phyloP scores from a whole-genome alignment of 1,140 invertebrate genomes.

The Chlorops oryzae region DNA sequence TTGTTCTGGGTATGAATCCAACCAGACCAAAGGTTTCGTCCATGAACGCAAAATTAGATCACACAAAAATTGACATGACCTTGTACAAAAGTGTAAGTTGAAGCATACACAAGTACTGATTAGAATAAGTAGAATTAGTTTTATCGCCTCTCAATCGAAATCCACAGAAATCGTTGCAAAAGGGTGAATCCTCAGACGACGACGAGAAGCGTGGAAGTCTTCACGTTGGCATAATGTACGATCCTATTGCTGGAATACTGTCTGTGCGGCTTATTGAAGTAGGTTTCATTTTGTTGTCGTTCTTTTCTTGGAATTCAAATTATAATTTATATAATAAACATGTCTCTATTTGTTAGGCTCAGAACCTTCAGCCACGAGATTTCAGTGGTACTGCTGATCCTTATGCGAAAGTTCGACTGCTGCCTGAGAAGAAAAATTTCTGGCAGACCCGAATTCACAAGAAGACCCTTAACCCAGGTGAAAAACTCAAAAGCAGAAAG shows the following conservation, averaged over 20 bases:
- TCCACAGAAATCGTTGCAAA: conserved; percentile 36
- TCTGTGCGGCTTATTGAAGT: conserved; percentile 52
- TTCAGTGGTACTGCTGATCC: conserved; percentile 57
- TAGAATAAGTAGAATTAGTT: too few species aligned
- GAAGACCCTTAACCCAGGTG: conserved; percentile 58
- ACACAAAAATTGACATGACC: conserved; percentile 53
- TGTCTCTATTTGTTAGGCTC: conserved; percentile 46
- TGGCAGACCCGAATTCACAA: conserved; percentile 60
- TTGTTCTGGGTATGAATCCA: conserved; percentile 50
- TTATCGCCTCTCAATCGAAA: too few species aligned
- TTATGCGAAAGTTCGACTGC: conserved; percentile 55
- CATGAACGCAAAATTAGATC: conserved; percentile 54
- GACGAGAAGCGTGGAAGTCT: conserved; percentile 51
- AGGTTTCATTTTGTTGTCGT: not conserved
- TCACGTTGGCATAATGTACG: conserved; percentile 50
- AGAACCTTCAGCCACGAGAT: conserved; percentile 54
- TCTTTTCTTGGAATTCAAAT: not conserved
- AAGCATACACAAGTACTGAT: too few species aligned
- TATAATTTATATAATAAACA: not conserved
- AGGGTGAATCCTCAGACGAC: conserved; percentile 20
- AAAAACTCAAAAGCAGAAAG: not conserved
- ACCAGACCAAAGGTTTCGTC: conserved; percentile 46
- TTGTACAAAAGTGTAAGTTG: conserved; percentile 48
- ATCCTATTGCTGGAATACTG: conserved; percentile 50
- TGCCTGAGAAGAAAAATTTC: conserved; percentile 56